These are phyloP conservation scores for Phallusia fumigata DNA, from an alignment of 23 tunicate genomes.

Conservation along the genomic window DNA sequence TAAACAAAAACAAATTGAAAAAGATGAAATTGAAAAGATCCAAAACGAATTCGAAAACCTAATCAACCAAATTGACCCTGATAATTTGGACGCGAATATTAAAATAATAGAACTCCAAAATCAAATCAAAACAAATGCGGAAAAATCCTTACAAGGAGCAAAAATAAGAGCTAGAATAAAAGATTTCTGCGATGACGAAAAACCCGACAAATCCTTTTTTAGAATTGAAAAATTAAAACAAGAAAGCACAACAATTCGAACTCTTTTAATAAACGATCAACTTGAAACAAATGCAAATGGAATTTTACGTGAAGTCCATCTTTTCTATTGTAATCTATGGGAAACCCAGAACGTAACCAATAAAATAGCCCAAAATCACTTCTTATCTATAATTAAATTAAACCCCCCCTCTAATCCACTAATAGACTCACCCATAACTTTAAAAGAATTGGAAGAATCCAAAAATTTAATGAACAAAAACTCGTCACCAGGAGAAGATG, in stretches of 20 bases:
- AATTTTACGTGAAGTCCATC: neutral
- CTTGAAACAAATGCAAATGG: neutral
- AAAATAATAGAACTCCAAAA: neutral
- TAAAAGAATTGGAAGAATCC: slow-evolving; percentile 9
- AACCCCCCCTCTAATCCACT: neutral
- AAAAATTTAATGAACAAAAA: neutral
- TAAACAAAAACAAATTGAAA: neutral
- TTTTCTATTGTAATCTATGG: slow-evolving; percentile 31
- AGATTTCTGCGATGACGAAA: slow-evolving; percentile 5
- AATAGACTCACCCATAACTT: neutral
- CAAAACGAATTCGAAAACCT: neutral
- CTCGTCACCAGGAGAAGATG: slow-evolving; percentile 29
- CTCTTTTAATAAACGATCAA: neutral
- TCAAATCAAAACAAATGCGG: neutral
- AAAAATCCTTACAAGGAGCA: neutral
- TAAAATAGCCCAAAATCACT: neutral
- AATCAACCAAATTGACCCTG: neutral
- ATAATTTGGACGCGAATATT: neutral
- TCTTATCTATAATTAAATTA: neutral
- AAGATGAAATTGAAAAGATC: neutral
- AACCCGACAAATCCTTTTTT: slow-evolving; percentile 23
- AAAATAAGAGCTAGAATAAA: neutral
- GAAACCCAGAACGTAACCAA: no score
- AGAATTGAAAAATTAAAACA: neutral
- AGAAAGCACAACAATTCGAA: neutral